Conservation (phyloP, 1,140 invertebrate genomes). For the Ceratina japonica region DNA sequence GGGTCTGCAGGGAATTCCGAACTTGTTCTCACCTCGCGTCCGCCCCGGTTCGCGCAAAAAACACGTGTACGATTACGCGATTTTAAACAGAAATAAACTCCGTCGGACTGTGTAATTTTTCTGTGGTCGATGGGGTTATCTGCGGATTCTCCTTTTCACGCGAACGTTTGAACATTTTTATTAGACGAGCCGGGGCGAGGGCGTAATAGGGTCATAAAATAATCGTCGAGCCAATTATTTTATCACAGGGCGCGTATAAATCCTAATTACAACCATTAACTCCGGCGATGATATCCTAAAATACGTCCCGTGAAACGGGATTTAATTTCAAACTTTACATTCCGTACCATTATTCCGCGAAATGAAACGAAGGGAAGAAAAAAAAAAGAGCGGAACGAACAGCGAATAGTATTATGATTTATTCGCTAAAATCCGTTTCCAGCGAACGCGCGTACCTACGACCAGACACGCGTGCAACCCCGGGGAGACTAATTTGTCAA, state of each 20-base stretch:
- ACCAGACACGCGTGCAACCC: background rate
- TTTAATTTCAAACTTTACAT: conserved; percentile 20
- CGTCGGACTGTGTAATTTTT: no score
- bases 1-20: background rate
- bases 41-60: background rate
- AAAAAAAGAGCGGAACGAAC: background rate
- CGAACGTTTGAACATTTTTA: background rate
- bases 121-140: background rate
- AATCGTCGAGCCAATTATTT: background rate
- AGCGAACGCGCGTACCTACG: background rate
- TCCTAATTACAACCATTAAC: conserved; percentile 6
- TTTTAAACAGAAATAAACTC: no score
- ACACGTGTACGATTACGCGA: background rate
- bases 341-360: background rate
- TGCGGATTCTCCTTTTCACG: no score
- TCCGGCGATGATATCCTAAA: background rate
- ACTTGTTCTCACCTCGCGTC: conserved; percentile 31
- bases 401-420: conserved; percentile 12
- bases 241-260: conserved; percentile 3
- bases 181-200: background rate
- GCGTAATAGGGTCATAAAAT: background rate
- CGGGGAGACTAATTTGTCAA: conserved; percentile 23
- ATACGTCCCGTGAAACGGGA: background rate
- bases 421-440: conserved; percentile 12
- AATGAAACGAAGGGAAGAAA: background rate